Base-by-base conservation (phyloP, 2,113 vertebrate species). In the Clinocottus analis region DNA sequence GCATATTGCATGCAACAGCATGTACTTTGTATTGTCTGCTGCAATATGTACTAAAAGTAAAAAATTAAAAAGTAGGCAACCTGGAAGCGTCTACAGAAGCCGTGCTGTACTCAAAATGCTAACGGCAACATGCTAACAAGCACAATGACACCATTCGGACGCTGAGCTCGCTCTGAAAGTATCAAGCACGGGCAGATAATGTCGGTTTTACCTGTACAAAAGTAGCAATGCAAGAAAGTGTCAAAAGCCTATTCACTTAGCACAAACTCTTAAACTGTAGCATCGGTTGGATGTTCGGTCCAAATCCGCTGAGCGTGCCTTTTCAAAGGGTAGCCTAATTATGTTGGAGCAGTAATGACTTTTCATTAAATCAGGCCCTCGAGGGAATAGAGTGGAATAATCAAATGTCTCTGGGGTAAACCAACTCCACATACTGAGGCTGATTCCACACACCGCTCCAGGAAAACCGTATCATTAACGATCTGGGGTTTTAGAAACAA, bases 351-450 rank as follows among this genome's bases (percentile, higher is more conserved):
- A 23, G 70, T 74, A 84, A 89, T 83, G 77, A 67, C 73, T 84
- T 84, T 85, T 87, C 78, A 87, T 90, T 85, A 72, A 83, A 87
- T 79, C 49, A 80, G 61, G 80, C 79, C 65, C 77, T 83, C 49
- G 41, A 23, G 80, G 83, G 82, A 85, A 81, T 47, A 77, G 17
- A 27, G 51, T 16, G 58, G 56, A 65, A 81, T 87, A 86, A 87
- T 85, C 70, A 81, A 86, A 83, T 13, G 59, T 68, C 79, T 82
- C 73, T 62, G 21, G 77, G 82, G 77, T 62, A 76, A 85, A 68
- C 63, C 68, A 43, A 70, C 63, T 27, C 67, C 58, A 51, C 39
- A 71, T 21, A 74, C n/a, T 10, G 7, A 35, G n/a, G 62, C 43
- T 51, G 60, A 77, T 33, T 72, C 23, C 33, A 49, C 71, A 49